These are phyloP conservation scores for Calyptomena viridis DNA, from an alignment of 2,113 vertebrate genomes.

Conservation along the genomic window DNA sequence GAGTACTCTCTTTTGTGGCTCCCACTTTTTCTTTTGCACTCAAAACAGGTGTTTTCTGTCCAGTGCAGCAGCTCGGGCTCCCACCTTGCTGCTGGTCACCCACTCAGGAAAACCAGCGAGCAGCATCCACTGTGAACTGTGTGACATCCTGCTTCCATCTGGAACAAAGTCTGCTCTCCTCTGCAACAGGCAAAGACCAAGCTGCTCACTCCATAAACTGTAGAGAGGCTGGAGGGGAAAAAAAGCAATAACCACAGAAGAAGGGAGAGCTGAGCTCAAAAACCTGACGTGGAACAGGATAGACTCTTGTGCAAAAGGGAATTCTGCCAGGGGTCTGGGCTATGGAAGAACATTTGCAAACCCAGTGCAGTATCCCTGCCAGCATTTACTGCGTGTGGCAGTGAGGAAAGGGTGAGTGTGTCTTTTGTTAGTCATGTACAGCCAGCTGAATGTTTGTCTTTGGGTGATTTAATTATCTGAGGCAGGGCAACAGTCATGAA, in stretches of 20 bases:
- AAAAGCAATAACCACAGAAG: neutral
- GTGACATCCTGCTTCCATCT: neutral
- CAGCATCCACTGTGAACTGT: neutral
- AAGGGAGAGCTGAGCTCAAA: neutral
- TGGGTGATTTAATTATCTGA: neutral
- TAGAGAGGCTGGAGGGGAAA: neutral
- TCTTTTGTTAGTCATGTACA: neutral
- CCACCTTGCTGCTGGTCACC: neutral
- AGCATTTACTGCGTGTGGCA: neutral
- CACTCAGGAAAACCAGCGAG: fast-evolving
- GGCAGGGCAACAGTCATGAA: neutral
- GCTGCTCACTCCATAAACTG: neutral
- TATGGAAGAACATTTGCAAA: neutral
- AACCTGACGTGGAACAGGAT: neutral
- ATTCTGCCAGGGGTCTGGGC: neutral
- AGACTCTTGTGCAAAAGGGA: neutral
- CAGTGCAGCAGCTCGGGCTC: neutral
- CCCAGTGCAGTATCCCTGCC: neutral
- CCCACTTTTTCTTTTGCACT: neutral
- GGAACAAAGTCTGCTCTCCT: neutral
- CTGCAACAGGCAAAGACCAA: neutral
- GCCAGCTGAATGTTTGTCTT: neutral
- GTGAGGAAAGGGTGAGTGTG: neutral
- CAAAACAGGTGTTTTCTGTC: neutral
- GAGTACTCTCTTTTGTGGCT: neutral